Percentiles rank a stretch among this genome's conserved stretches.
Conservation (phyloP, 2,113 vertebrate genomes). For the Sciurus niger region DNA sequence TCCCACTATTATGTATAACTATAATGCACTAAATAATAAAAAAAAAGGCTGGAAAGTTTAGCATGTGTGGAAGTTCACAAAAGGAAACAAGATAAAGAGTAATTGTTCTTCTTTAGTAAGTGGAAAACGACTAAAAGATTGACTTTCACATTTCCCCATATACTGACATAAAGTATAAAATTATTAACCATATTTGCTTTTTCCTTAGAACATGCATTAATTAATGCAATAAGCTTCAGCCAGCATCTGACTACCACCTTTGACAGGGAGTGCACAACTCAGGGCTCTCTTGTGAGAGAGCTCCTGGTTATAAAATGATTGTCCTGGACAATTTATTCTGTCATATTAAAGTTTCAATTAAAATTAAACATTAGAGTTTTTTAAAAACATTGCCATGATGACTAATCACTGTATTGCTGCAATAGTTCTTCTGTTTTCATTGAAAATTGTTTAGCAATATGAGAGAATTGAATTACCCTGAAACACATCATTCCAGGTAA, state of each 20-base stretch:
- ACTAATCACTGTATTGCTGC: background rate
- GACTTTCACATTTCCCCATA: background rate
- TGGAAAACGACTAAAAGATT: background rate
- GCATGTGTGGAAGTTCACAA: background rate
- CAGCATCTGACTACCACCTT: background rate
- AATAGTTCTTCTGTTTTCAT: background rate
- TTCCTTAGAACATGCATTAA: background rate
- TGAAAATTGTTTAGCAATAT: slow-evolving; percentile 1
- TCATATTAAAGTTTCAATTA: background rate
- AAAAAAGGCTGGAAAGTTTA: background rate
- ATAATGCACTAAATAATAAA: too few species aligned
- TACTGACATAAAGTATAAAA: background rate
- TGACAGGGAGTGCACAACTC: background rate
- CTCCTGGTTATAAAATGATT: background rate
- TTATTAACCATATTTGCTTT: background rate
- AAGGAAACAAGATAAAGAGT: background rate
- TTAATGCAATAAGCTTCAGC: background rate
- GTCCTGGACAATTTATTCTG: background rate
- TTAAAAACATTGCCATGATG: background rate
- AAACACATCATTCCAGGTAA: background rate
- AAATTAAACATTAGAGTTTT: background rate
- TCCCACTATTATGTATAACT: too few species aligned
- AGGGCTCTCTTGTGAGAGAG: background rate
- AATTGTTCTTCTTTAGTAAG: background rate
- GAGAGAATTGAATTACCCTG: slow-evolving; percentile 8